phyloP scores from a whole-genome alignment of 2,113 vertebrate species.

The Sigmodon hispidus region DNA sequence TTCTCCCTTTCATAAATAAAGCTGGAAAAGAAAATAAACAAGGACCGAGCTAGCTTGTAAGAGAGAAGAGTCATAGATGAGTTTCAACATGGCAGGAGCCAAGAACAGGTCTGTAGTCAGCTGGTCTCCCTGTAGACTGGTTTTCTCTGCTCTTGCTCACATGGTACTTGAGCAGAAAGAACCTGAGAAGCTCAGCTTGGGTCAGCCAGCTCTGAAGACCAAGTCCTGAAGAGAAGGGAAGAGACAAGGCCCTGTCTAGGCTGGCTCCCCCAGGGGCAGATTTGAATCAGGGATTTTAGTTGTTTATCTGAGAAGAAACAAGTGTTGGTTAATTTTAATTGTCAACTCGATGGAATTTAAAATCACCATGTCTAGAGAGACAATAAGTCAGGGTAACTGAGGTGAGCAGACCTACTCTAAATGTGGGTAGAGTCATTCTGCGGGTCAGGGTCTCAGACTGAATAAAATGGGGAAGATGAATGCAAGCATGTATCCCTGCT shows the following conservation, averaged over 20 bases:
- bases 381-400: neutral
- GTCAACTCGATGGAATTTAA: neutral
- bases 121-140: too few species aligned
- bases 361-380: neutral
- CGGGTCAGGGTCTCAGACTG: neutral
- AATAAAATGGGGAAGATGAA: neutral
- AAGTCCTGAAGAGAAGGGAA: neutral
- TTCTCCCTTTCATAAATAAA: too few species aligned
- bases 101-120: neutral
- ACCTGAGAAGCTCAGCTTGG: neutral
- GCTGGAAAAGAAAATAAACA: neutral
- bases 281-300: neutral
- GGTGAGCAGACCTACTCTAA: neutral
- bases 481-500: neutral
- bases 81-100: neutral
- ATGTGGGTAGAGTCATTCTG: neutral
- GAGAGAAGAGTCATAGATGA: neutral
- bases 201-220: neutral
- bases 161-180: neutral
- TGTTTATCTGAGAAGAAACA: neutral
- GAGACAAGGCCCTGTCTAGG: neutral
- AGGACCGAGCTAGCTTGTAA: constrained; percentile 1
- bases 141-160: neutral
- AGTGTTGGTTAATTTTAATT: neutral
- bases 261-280: neutral